phyloP scores from a whole-genome alignment of 2,888 invertebrate genomes.

The Torymus auratus region DNA sequence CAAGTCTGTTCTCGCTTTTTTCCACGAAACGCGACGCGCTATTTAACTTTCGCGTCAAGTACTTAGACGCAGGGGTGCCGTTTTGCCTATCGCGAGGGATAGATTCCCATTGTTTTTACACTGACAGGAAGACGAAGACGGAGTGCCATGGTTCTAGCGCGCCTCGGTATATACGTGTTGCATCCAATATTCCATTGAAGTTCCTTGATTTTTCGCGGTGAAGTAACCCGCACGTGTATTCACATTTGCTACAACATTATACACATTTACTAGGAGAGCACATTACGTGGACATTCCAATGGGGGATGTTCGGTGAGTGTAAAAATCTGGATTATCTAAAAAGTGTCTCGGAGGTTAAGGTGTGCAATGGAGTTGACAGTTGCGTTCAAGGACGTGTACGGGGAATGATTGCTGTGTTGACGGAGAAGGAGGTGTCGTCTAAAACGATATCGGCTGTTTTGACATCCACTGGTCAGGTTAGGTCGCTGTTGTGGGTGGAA shows the following conservation, averaged over 20 bases:
- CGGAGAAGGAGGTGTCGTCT: background rate
- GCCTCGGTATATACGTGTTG: too few relatives aligned
- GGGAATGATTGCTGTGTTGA: background rate
- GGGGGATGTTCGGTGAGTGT: conserved; percentile 71
- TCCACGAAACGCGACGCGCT: background rate
- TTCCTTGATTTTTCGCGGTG: too few relatives aligned
- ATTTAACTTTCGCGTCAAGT: too few relatives aligned
- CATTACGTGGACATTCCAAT: conserved; percentile 66
- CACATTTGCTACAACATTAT: background rate
- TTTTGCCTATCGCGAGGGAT: too few relatives aligned
- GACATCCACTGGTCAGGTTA: conserved; percentile 14
- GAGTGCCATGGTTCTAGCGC: too few relatives aligned
- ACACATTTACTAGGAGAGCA: conserved; percentile 51
- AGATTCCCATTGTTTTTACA: too few relatives aligned
- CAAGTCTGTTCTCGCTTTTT: conserved; percentile 21
- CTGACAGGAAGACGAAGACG: too few relatives aligned
- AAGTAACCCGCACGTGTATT: too few relatives aligned
- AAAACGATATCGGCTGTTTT: conserved; percentile 9
- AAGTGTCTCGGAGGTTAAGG: background rate
- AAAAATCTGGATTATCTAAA: background rate
- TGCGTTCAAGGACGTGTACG: conserved; percentile 2
- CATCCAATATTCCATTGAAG: too few relatives aligned
- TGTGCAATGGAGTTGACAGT: conserved; percentile 10
- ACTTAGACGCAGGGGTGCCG: too few relatives aligned
- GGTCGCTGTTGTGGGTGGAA: conserved; percentile 5